Base-by-base conservation (phyloP, 37 sponge, comb jelly and placozoan genomes). In the Aplysina aerophoba region DNA sequence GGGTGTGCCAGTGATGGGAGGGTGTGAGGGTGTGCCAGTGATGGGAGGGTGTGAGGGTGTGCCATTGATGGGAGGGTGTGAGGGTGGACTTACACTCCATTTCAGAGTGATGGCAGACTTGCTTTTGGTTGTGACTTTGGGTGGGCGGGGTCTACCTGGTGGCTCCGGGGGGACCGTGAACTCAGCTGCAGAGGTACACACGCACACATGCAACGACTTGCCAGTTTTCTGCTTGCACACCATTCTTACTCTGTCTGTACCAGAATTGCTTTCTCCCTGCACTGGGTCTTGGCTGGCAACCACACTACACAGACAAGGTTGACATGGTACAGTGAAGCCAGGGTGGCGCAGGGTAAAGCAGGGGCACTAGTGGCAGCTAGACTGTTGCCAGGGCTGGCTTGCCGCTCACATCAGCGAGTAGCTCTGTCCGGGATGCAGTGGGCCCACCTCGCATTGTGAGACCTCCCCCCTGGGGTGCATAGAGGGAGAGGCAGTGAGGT, bases 101-200 rank as follows among this genome's bases (percentile, higher is more conserved):
- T 81, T 79, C 30, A 93, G 81, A 37, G 84, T 80, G 22, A 93
- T 38, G 35, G 68, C 83, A 25, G 80, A 87, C 67, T 93, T 93
- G 28, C 74, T 50, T 55, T 86, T 75, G 34, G 79, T 50, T 20
- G 84, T 27, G 4, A 83, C 15, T 69, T 30, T 80, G 8, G 87
- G 87, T 25, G 81, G 67, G 28, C 35, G 55, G 0, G 87, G 81
- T 40, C 20, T 80, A 27, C 58, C 30, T 35, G 87, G 87, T 15
- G 55, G 30, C 24, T 80, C 81, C 1, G 87, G 22, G 8, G 87
- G 87, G 17, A 80, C 78, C 12, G 37, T 44, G 40, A 75, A 5
- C 3, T 24, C 22, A 22, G 54, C 78, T 75, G 40, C 13, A 38
- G 22, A 75, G 54, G n/a, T 19, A n/a, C 53, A 19, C 39, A 24